Evolutionary conservation across 1,140 invertebrate species (phyloP).

Genomic region (Drosophila sp.): DNA sequence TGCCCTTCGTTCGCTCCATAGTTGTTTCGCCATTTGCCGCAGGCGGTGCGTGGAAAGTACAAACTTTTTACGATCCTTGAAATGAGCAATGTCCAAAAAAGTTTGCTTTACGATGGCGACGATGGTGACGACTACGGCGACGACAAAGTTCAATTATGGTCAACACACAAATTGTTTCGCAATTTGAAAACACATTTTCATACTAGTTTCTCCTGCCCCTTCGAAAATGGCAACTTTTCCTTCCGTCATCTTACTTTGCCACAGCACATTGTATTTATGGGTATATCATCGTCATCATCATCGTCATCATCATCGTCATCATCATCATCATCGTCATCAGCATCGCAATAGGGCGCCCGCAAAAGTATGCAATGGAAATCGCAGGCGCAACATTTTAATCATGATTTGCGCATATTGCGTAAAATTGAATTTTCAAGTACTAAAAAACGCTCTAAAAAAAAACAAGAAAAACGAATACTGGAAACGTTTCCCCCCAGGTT

Average conservation of each 20-base stretch:
- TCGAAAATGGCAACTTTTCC: conserved; percentile 7
- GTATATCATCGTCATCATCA: conserved; percentile 1
- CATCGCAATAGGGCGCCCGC: conserved; percentile 14
- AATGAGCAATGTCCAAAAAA: conserved; percentile 57
- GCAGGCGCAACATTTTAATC: conserved; percentile 71
- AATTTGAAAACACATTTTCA: conserved; percentile 78
- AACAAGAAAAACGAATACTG: background rate
- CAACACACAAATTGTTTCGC: conserved; percentile 81
- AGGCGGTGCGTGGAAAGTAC: conserved; percentile 54
- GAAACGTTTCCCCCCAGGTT: conserved; percentile 4
- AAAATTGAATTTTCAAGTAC: conserved; percentile 80
- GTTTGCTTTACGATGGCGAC: conserved; percentile 50
- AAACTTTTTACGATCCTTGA: conserved; percentile 50
- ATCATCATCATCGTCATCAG: background rate
- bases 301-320: background rate
- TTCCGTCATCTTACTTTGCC: conserved; percentile 1
- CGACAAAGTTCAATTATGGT: conserved; percentile 80
- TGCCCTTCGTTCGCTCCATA: conserved; percentile 32
- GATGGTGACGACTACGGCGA: conserved; percentile 30
- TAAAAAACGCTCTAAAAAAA: conserved; percentile 47
- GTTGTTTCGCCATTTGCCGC: conserved; percentile 52
- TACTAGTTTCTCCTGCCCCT: conserved; percentile 57
- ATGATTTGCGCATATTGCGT: conserved; percentile 80
- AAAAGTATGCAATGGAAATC: conserved; percentile 56
- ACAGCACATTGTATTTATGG: conserved; percentile 19